Evolutionary conservation across 53 echinoderm and acorn worm species (phyloP), one percentile per base, ranked within the genome.

Genomic region (Arbacia lixula): DNA sequence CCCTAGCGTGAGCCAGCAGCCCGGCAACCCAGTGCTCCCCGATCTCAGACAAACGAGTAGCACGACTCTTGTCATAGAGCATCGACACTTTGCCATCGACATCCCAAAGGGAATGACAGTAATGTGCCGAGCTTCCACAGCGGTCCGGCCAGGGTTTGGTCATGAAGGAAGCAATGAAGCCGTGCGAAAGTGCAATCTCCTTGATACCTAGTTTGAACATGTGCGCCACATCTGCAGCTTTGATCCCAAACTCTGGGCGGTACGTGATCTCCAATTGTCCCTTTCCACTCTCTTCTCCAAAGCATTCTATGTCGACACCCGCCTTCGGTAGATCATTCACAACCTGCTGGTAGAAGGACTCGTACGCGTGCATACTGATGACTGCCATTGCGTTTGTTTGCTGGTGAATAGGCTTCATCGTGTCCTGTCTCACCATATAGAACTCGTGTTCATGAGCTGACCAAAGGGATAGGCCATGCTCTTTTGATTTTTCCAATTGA

Each of bases 51-150:
- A 92, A 33, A 12, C 68, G 55, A 16, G 65, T 34, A 11, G 83
- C 57, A 1, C 5, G 22, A 6, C 77, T 31, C 6, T 65, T 63
- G 26, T 89, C 93, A 34, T 72, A 58, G 81, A 92, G 85, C 5
- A 88, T 62, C 16, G 66, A 46, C 22, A 51, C 82, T 34, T 86
- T 71, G 5, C 92, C 88, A 10, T 62, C 49, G 0, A 61, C 57
- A 35, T 92, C 92, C 89, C 89, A 92, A 19, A 92, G 65, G 0
- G 93, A 92, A 54, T 92, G 93, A 33, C 86, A 86, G 28, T 87
- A 88, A 61, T 91, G 93, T 22, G 85, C 84, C 1, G 91, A 78
- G 5, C 75, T 67, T 20, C 72, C 88, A 3, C 6, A 0, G 16
- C 52, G 36, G 53, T 90, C 87, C 16, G 86, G 64, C 64, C 79